These are phyloP conservation scores for Schizaphis graminum DNA, from an alignment of 2,888 invertebrate species.

Conservation along the genomic window DNA sequence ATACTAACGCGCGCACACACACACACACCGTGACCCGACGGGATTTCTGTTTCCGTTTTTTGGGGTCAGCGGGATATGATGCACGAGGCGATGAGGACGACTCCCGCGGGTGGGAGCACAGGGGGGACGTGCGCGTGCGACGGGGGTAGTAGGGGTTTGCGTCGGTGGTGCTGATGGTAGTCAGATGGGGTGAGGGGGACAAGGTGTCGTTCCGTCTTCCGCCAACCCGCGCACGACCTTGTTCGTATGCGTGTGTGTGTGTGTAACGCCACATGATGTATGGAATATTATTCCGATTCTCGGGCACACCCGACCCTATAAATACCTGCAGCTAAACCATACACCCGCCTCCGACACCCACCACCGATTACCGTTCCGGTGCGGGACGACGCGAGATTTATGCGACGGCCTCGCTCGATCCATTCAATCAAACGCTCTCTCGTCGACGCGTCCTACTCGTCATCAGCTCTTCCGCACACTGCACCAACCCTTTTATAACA, in stretches of 20 bases:
- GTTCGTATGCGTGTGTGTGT: neutral
- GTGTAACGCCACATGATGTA: constrained; percentile 3
- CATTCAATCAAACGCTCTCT: constrained; percentile 42
- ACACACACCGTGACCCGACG: neutral
- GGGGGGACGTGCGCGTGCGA: neutral
- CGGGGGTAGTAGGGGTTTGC: neutral
- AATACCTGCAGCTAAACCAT: neutral
- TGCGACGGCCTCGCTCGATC: constrained; percentile 23
- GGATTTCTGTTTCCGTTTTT: constrained; percentile 50
- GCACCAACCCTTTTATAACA: neutral
- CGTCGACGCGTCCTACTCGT: constrained; percentile 25
- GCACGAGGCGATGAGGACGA: neutral
- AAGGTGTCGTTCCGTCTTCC: constrained; percentile 45
- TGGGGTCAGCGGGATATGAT: constrained; percentile 17
- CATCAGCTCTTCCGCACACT: neutral
- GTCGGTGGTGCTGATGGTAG: neutral
- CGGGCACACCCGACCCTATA: neutral
- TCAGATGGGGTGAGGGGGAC: neutral
- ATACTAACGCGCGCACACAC: neutral
- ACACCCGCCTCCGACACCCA: neutral
- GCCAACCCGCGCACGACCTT: neutral
- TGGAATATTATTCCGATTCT: constrained; percentile 37
- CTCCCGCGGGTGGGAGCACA: neutral
- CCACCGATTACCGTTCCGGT: neutral
- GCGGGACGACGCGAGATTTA: constrained; percentile 20